A percentile compares a stretch with the other conserved stretches of the same genome.
Evolutionary conservation across 1,140 invertebrate species (phyloP).

Genomic region (Psix sp.): DNA sequence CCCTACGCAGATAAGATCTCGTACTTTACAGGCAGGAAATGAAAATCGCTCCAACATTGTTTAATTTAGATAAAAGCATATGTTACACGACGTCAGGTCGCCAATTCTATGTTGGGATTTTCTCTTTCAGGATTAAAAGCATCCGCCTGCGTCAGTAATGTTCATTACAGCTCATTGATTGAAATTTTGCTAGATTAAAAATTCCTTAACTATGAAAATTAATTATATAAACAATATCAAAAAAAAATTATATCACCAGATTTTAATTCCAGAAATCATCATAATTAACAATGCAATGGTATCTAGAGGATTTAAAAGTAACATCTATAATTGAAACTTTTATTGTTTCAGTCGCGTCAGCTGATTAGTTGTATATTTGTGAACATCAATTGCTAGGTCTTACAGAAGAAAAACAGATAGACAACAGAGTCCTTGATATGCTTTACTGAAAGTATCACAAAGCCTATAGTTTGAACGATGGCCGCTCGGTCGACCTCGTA

Average conservation of each 20-base stretch:
- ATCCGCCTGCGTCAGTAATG: background rate
- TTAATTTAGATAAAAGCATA: constrained; percentile 81
- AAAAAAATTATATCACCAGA: no score
- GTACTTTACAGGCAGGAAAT: constrained; percentile 76
- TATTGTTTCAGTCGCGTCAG: no score
- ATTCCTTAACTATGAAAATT: no score
- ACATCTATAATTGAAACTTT: no score
- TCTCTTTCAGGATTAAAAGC: constrained; percentile 20
- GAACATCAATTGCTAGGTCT: no score
- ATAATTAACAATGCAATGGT: no score
- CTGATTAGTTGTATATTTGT: no score
- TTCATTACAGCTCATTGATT: no score
- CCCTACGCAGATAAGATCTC: constrained; percentile 77
- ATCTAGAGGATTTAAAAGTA: no score
- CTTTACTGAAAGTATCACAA: constrained; percentile 50
- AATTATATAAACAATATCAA: no score
- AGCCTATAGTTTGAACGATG: constrained; percentile 73
- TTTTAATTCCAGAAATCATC: no score
- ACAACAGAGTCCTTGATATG: constrained; percentile 30
- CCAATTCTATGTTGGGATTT: constrained; percentile 4
- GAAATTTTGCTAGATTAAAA: no score
- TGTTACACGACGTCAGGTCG: constrained; percentile 69
- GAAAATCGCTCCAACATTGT: constrained; percentile 78
- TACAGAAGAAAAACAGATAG: constrained; percentile 23
- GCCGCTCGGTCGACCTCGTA: constrained; percentile 76